Base-by-base conservation (phyloP, 1,140 invertebrate genomes). In the Ylistrum balloti region DNA sequence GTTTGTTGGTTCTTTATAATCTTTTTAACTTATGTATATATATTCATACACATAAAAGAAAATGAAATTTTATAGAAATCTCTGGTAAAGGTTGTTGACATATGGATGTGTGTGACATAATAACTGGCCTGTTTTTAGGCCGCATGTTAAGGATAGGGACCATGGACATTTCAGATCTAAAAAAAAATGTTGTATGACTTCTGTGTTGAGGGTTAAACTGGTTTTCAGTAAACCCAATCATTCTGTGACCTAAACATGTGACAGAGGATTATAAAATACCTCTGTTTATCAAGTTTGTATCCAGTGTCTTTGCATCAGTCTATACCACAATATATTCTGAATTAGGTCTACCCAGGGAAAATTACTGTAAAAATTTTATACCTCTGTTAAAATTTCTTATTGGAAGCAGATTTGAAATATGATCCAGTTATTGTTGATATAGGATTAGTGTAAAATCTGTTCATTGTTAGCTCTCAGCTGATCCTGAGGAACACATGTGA, bases 11-110 rank as follows among this genome's bases (percentile, higher is more conserved):
- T 74, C n/a, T 2, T 74, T 28, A 74, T 74, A 17, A 74, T 74
- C 56, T 74, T 74, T 74, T 74, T 17, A 74, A 74, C n/a, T n/a
- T 74, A 74, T 74, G 56, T 74, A 74, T 74, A 74, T 28, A 74
- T 74, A 74, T 74, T 74, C 56, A 74, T 74, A 74, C 56, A 74
- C 56, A 74, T 74, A 11, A 28, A 17, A 38, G 35, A 38, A 45
- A 45, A 45, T 45, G 17, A 28, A 28, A 28, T 74, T 74, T 74
- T 74, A n/a, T 74, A 74, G 56, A 74, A 74, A 74, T 74, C 56
- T 74, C 56, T 74, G 56, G 56, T 74, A 74, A 74, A 74, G 56
- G 56, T 74, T 74, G 41, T 45, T 45, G 41, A 45, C 41, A 45
- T 45, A 45, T 45, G 56, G 28, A 74, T 28, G n/a, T 56, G 45